Evolutionary conservation across 2,113 vertebrate species (phyloP).

Genomic region (Corapipo altera): DNA sequence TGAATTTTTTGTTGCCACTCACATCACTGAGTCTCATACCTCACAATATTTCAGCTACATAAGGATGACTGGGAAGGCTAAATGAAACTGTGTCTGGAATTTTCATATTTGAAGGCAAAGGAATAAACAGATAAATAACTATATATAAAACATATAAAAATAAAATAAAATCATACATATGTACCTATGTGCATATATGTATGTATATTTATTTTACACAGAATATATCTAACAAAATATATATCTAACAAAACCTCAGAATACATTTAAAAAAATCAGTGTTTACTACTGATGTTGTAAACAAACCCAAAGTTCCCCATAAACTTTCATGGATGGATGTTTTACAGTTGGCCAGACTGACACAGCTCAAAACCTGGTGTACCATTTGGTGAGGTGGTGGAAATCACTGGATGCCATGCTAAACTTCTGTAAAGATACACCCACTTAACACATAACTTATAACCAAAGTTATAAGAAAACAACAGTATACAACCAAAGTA

Average conservation of each 20-base stretch:
- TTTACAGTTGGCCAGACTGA: neutral
- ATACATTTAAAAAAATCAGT: neutral
- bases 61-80: neutral
- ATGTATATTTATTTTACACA: neutral
- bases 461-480: neutral
- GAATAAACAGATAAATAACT: neutral
- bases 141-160: neutral
- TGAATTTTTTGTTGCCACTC: neutral
- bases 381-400: neutral
- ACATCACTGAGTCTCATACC: neutral
- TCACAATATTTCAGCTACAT: neutral
- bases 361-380: neutral
- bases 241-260: neutral
- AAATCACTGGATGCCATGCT: neutral
- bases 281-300: neutral
- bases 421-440: neutral
- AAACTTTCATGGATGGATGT: neutral
- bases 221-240: neutral
- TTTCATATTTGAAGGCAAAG: neutral
- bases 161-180: neutral
- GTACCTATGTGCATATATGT: neutral
- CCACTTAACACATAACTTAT: neutral
- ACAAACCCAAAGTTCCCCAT: neutral
- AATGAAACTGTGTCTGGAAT: neutral
- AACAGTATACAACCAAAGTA: neutral